phyloP scores from a whole-genome alignment of 1,140 invertebrate species.

The Cotesia typhae region DNA sequence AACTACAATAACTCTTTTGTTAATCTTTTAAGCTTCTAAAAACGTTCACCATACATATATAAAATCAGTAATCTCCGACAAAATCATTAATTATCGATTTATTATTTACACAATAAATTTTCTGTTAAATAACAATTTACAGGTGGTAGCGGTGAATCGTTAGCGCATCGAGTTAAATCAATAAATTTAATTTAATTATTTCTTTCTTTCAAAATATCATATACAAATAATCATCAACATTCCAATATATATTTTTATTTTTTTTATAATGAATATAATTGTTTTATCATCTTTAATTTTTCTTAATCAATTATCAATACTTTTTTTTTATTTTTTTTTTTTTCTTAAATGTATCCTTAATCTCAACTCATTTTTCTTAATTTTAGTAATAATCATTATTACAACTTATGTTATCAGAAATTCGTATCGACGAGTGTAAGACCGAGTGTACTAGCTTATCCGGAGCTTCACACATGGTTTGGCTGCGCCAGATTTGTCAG shows the following conservation, averaged over 20 bases:
- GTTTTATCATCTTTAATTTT: conserved; percentile 1
- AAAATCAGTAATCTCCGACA: conserved; percentile 14
- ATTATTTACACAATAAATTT: conserved; percentile 33
- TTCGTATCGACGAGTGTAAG: conserved; percentile 77
- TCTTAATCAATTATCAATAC: conserved; percentile 7
- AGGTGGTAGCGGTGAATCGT: conserved; percentile 25
- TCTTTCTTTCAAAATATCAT: conserved; percentile 9
- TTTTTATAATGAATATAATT: background rate
- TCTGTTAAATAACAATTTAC: conserved; percentile 33
- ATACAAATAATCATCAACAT: conserved; percentile 25
- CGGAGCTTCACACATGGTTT: conserved; percentile 70
- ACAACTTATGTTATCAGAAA: conserved; percentile 65
- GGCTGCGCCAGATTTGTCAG: conserved; percentile 70
- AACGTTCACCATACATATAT: background rate
- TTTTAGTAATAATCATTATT: too few species aligned
- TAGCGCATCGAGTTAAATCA: conserved; percentile 23
- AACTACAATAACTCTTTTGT: conserved; percentile 20
- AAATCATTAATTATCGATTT: conserved; percentile 33
- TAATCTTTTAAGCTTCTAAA: background rate
- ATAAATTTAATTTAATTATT: background rate
- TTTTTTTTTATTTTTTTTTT: conserved; percentile 24
- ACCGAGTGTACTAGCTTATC: conserved; percentile 70
- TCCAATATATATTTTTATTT: conserved; percentile 18
- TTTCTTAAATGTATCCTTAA: too few species aligned
- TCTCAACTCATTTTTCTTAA: background rate